phyloP scores from a whole-genome alignment of 2,797 vertebrate species.

The Tauraco hartlaubi region DNA sequence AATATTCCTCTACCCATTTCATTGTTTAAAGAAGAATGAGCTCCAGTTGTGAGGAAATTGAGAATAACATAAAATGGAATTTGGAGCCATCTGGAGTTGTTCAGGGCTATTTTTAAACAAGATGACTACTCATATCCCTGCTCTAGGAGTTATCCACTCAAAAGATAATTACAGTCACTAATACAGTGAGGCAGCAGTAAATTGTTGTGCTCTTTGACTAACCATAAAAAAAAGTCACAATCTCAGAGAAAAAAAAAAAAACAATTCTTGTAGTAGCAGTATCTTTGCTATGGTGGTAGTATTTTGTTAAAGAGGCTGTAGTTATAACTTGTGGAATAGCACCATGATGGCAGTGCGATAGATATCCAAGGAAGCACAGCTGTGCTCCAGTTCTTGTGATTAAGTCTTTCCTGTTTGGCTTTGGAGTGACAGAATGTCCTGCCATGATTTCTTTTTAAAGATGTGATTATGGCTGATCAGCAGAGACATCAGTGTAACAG shows the following conservation, averaged over 20 bases:
- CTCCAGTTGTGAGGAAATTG: neutral
- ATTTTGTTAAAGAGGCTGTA: neutral
- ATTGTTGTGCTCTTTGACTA: neutral
- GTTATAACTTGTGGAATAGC: neutral
- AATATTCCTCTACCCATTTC: neutral
- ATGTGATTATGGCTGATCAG: neutral
- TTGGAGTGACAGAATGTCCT: neutral
- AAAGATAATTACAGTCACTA: neutral
- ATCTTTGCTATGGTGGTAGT: neutral
- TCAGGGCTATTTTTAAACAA: neutral
- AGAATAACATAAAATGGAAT: neutral
- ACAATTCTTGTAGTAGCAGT: rapidly evolving
- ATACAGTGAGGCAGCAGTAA: neutral
- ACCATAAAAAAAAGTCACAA: neutral
- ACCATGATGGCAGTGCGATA: neutral
- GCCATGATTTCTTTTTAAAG: neutral
- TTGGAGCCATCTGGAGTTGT: neutral
- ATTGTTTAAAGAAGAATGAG: neutral
- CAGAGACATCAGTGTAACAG: neutral
- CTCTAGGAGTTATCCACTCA: neutral
- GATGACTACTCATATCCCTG: neutral
- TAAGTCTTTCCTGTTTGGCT: neutral
- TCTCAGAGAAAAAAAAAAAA: neutral
- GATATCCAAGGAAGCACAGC: neutral
- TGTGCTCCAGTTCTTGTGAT: neutral